phyloP scores from a whole-genome alignment of 2,888 invertebrate species.

The Dryocosmus kuriphilus region DNA sequence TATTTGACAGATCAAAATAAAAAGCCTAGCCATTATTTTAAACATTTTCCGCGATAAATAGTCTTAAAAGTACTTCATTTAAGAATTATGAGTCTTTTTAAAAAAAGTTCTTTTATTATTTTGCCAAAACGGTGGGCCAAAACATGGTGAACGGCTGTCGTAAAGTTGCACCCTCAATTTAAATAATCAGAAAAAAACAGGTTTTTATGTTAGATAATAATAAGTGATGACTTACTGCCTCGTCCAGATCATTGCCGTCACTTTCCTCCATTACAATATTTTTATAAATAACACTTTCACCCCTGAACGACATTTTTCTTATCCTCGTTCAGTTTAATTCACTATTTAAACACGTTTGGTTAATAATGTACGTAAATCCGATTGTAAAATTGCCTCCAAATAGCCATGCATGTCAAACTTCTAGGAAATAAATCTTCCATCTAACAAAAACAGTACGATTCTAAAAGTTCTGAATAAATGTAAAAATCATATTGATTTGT shows the following conservation, averaged over 20 bases:
- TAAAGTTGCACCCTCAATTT: too few relatives aligned
- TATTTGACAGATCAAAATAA: too few relatives aligned
- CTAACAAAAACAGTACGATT: neutral
- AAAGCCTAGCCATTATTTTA: too few relatives aligned
- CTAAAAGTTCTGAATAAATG: neutral
- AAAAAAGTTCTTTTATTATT: too few relatives aligned
- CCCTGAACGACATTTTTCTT: constrained; percentile 52
- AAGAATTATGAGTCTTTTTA: too few relatives aligned
- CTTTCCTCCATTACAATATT: constrained; percentile 47
- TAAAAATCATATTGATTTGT: neutral
- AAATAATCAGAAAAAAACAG: neutral
- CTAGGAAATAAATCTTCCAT: constrained; percentile 14
- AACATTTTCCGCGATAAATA: too few relatives aligned
- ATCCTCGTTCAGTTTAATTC: neutral
- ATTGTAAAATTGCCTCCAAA: neutral
- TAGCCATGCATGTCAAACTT: constrained; percentile 7
- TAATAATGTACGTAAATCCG: neutral
- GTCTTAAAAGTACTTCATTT: too few relatives aligned
- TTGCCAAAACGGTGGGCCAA: too few relatives aligned
- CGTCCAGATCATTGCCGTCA: constrained; percentile 42
- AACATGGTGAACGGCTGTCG: too few relatives aligned
- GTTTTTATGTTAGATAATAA: neutral
- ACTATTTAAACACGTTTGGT: neutral
- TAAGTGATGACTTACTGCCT: constrained; percentile 12
- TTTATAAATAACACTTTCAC: constrained; percentile 53